Evolutionary conservation across 2,113 vertebrate species (phyloP).

Genomic region (Typhlomys cinereus): DNA sequence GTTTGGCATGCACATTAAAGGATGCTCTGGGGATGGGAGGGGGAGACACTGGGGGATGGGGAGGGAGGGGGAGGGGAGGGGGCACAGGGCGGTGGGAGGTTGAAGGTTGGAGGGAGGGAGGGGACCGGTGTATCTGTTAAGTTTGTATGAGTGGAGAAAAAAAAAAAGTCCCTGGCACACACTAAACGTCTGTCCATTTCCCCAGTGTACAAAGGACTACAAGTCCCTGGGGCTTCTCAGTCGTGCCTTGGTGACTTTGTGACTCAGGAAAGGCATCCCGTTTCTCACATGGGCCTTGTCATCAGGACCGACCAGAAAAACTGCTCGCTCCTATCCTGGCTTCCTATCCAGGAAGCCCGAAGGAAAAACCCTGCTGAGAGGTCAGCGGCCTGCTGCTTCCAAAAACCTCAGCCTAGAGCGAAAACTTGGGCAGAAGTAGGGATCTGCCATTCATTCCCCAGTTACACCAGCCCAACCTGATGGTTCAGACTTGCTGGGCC

Average conservation of each 20-base stretch:
- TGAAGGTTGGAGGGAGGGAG: no score
- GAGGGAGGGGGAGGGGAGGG: no score
- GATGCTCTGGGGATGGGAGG: no score
- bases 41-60: no score
- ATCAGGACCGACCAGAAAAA: not conserved
- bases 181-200: not conserved
- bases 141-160: no score
- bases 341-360: not conserved
- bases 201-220: not conserved
- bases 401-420: not conserved
- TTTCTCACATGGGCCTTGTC: not conserved
- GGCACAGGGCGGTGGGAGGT: no score
- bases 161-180: constrained; percentile 33
- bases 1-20: no score
- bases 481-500: no score
- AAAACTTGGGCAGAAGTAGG: no score
- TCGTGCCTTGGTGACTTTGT: not conserved
- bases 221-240: not conserved
- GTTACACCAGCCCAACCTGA: no score
- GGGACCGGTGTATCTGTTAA: no score
- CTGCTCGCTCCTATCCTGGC: not conserved
- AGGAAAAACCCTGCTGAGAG: not conserved
- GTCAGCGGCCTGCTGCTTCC: not conserved
- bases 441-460: no score
- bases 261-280: not conserved